These are phyloP conservation scores for Graphium colonna DNA, from an alignment of 2,888 invertebrate genomes.

Conservation along the genomic window DNA sequence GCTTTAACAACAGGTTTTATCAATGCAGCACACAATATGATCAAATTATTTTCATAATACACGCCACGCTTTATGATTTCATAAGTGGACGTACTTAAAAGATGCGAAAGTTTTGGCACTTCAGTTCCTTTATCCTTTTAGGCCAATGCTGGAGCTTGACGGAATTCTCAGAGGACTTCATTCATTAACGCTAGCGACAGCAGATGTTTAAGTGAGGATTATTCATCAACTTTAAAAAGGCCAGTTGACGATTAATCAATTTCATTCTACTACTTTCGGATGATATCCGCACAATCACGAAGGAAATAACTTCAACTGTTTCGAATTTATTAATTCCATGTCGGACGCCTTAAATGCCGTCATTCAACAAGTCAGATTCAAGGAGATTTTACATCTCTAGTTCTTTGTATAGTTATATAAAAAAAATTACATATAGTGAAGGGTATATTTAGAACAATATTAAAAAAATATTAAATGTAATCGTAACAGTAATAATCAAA, in stretches of 20 bases:
- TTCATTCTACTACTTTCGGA: neutral
- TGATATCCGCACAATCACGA: conserved; percentile 32
- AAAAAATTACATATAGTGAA: too few relatives aligned
- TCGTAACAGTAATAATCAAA: too few relatives aligned
- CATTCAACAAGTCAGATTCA: neutral
- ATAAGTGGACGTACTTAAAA: neutral
- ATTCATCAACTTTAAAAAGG: neutral
- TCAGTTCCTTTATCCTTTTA: neutral
- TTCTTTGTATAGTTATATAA: too few relatives aligned
- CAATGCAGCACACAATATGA: neutral
- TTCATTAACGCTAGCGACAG: neutral
- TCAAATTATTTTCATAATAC: neutral
- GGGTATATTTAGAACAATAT: too few relatives aligned
- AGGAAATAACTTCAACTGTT: conserved; percentile 56
- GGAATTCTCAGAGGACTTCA: neutral
- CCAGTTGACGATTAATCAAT: neutral
- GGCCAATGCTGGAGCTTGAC: neutral
- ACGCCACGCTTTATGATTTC: neutral
- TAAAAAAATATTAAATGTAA: too few relatives aligned
- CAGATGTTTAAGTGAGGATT: neutral
- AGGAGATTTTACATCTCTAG: too few relatives aligned
- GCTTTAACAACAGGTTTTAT: conserved; percentile 9
- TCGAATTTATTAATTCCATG: conserved; percentile 51
- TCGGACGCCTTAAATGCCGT: conserved; percentile 30
- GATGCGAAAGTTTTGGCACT: neutral